Percentiles rank a stretch among this genome's conserved stretches.
Evolutionary conservation across 2,888 invertebrate genomes (phyloP).

Genomic region (Keiferia lycopersicella): DNA sequence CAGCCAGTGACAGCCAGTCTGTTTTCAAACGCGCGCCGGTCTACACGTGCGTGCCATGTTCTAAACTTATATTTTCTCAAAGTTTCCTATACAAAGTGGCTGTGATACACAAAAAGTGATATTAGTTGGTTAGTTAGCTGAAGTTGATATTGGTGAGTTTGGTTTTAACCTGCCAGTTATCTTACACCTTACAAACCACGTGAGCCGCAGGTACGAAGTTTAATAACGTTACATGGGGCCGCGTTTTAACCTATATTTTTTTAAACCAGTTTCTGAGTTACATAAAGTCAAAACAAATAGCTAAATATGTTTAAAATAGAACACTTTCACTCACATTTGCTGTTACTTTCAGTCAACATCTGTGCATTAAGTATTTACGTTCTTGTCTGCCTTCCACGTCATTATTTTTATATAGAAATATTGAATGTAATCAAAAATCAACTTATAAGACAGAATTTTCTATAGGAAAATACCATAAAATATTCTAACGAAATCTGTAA

Average conservation of each 20-base stretch:
- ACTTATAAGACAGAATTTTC: background rate
- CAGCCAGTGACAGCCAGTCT: constrained; percentile 38
- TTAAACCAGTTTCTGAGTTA: background rate
- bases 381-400: background rate
- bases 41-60: constrained; percentile 41
- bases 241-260: constrained; percentile 22
- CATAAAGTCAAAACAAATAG: background rate
- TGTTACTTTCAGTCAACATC: background rate
- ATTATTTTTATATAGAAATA: background rate
- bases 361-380: background rate
- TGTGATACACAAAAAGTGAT: constrained; percentile 37
- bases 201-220: constrained; percentile 32
- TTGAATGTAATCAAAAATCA: background rate
- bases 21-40: constrained; percentile 62
- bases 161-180: background rate
- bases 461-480: background rate
- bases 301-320: background rate
- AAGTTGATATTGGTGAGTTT: constrained; percentile 25
- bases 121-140: constrained; percentile 30
- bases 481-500: background rate
- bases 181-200: constrained; percentile 27
- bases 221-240: constrained; percentile 22
- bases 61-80: constrained; percentile 39
- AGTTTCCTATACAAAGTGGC: constrained; percentile 36
- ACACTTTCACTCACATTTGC: constrained; percentile 6